phyloP scores from a whole-genome alignment of 2,797 vertebrate genomes.

The Lagorchestes hirsutus region DNA sequence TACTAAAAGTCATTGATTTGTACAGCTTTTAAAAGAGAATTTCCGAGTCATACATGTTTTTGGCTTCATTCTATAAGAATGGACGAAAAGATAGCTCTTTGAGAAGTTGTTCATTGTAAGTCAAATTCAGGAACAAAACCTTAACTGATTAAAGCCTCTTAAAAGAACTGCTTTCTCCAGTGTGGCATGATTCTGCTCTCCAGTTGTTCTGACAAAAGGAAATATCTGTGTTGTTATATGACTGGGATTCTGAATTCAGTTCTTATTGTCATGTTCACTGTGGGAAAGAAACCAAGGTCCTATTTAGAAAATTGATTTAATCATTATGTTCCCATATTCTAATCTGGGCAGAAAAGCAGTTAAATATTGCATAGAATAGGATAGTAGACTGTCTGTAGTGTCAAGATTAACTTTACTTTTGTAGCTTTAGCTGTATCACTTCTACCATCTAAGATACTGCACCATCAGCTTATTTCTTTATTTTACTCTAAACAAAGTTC shows the following conservation, averaged over 20 bases:
- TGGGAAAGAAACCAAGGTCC: conserved; percentile 38
- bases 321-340: conserved; percentile 27
- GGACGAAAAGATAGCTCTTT: conserved; percentile 44
- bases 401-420: conserved; percentile 38
- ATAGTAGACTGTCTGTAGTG: background rate
- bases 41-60: background rate
- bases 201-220: conserved; percentile 47
- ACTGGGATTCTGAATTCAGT: conserved; percentile 28
- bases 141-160: conserved; percentile 1
- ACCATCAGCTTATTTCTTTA: background rate
- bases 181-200: conserved; percentile 42
- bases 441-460: background rate
- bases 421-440: background rate
- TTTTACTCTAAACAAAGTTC: background rate
- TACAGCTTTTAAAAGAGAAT: background rate
- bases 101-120: conserved; percentile 44
- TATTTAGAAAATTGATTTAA: conserved; percentile 35
- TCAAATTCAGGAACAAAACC: conserved; percentile 42
- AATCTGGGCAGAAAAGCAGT: conserved; percentile 44
- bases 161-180: conserved; percentile 40
- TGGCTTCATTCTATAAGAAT: conserved; percentile 47
- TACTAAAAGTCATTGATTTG: conserved; percentile 41
- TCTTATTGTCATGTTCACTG: conserved; percentile 22
- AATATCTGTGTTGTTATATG: conserved; percentile 7
- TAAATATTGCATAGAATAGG: background rate